Conservation (phyloP, 2,888 invertebrate genomes). For the Loripinus fragilis region DNA sequence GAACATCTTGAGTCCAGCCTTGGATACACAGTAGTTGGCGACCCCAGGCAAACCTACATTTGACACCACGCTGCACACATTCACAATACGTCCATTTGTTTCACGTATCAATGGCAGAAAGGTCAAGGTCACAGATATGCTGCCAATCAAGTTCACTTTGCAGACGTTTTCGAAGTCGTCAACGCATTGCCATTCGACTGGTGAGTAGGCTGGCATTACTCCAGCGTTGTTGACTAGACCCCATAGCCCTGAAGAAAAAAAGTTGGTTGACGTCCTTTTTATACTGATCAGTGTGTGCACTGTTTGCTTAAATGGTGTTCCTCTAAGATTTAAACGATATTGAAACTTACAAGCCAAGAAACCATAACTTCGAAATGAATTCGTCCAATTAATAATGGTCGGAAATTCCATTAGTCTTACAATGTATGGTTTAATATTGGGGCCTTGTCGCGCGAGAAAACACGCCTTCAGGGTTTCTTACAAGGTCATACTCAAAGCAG, state of each 20-base stretch:
- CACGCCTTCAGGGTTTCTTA: too few species aligned
- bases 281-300: too few species aligned
- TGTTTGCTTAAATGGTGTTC: too few species aligned
- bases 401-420: too few species aligned
- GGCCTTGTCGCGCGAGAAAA: too few species aligned
- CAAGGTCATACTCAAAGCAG: too few species aligned
- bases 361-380: too few species aligned
- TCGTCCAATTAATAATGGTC: too few species aligned
- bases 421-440: too few species aligned
- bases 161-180: slow-evolving; percentile 75
- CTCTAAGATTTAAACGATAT: too few species aligned
- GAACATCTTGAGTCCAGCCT: slow-evolving; percentile 75
- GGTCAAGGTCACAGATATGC: slow-evolving; percentile 71
- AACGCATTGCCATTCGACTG: slow-evolving; percentile 78
- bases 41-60: slow-evolving; percentile 57
- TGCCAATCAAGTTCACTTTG: slow-evolving; percentile 80
- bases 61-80: slow-evolving; percentile 71
- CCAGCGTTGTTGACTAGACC: slow-evolving; percentile 80
- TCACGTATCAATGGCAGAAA: slow-evolving; percentile 73
- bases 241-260: slow-evolving; percentile 75
- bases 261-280: too few species aligned
- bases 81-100: slow-evolving; percentile 73
- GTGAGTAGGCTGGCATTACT: slow-evolving; percentile 68
- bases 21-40: slow-evolving; percentile 72
- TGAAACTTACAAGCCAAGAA: too few species aligned